Evolutionary conservation across 2,888 invertebrate genomes (phyloP), one percentile per base, ranked within the genome.

Genomic region (Eudemis profundana): DNA sequence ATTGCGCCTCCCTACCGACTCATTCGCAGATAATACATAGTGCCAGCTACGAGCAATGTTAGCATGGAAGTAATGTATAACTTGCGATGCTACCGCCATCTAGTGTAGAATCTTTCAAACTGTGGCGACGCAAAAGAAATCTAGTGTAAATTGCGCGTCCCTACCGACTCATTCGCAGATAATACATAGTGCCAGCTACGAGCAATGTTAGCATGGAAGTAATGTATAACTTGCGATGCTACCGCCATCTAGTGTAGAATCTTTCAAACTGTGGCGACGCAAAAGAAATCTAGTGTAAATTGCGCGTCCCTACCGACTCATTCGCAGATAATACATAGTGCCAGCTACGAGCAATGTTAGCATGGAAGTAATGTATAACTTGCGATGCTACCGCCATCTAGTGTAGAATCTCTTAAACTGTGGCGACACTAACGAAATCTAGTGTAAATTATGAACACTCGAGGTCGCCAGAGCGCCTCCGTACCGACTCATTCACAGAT

Each of bases 271-370:
- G n/a, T n/a, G n/a, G n/a, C n/a, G n/a, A n/a, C n/a, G n/a, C n/a
- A n/a, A n/a, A n/a, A n/a, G n/a, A n/a, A n/a, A n/a, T n/a, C n/a
- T n/a, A n/a, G n/a, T n/a, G n/a, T n/a, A n/a, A n/a, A n/a, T n/a
- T n/a, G 75, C 1, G 69, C 79, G n/a, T 77, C 86, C 0, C 93
- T 40, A 4, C 92, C 72, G 75, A 75, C 80, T 4, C 87, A 87
- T 68, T 87, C 88, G 8, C 88, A 89, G 60, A 78, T 90, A 74
- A 88, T 93, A 3, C 94, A 94, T 75, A 95, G 95, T 72, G 91
- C 95, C 0, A 97, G 96, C 68, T 97, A 96, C 77, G 96, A 96
- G 70, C 96, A 97, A 82, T 96, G 96, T 96, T 86, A 92, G 93
- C 75, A 21, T 68, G 10, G 33, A 33, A 5, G 0, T 27, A 27